These are phyloP conservation scores for Burhinus oedicnemus DNA, from an alignment of 2,113 vertebrate genomes.

Conservation along the genomic window DNA sequence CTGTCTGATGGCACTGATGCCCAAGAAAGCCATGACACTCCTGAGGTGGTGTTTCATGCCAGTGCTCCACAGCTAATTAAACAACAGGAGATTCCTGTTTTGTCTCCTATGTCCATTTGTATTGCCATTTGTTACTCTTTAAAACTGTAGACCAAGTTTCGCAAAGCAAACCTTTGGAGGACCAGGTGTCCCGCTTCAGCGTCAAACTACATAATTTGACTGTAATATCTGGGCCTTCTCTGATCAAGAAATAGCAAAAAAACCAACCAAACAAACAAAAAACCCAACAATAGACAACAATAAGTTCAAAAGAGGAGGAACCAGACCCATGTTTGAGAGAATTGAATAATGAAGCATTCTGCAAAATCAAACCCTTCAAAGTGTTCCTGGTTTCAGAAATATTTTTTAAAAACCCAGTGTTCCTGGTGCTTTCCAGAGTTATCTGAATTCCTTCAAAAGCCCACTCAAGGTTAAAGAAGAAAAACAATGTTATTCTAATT, in stretches of 20 bases:
- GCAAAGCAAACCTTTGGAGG: neutral
- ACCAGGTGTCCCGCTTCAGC: neutral
- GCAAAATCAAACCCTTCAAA: slow-evolving; percentile 7
- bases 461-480: slow-evolving; percentile 28
- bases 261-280: neutral
- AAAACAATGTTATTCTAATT: slow-evolving; percentile 19
- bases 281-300: neutral
- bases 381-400: slow-evolving; percentile 35
- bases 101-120: neutral
- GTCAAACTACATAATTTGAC: neutral
- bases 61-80: neutral
- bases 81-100: neutral
- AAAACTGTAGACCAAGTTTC: neutral
- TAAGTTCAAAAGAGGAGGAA: neutral
- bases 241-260: neutral
- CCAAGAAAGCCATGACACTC: neutral
- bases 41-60: neutral
- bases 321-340: neutral
- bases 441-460: slow-evolving; percentile 48
- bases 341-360: slow-evolving; percentile 15
- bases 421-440: slow-evolving; percentile 49
- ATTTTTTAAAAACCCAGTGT: neutral
- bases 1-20: neutral
- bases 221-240: neutral
- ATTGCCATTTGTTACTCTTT: neutral